Evolutionary conservation across 2,797 vertebrate species (phyloP).

Genomic region (Gephyroberyx darwinii): DNA sequence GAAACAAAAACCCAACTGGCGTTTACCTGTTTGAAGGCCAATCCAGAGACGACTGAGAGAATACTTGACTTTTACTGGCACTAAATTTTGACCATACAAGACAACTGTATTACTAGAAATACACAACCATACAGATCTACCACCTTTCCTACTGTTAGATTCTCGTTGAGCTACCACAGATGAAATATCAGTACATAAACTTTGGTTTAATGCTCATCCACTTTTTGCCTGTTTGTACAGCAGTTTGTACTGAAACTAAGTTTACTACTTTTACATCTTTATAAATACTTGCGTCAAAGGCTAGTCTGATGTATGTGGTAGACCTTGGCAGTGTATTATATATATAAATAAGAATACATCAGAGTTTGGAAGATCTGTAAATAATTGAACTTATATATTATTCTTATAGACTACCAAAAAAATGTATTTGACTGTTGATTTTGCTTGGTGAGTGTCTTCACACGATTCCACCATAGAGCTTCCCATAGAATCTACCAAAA

Average conservation of each 20-base stretch:
- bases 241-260: slow-evolving; percentile 78
- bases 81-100: slow-evolving; percentile 33
- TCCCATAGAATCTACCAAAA: slow-evolving; percentile 67
- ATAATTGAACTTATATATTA: slow-evolving; percentile 72
- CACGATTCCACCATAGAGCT: slow-evolving; percentile 62
- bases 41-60: slow-evolving; percentile 35
- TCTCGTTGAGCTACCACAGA: slow-evolving; percentile 48
- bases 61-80: slow-evolving; percentile 18
- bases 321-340: slow-evolving; percentile 70
- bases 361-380: slow-evolving; percentile 69
- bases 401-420: slow-evolving; percentile 76
- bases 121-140: slow-evolving; percentile 21
- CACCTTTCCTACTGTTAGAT: slow-evolving; percentile 45
- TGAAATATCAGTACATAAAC: slow-evolving; percentile 37
- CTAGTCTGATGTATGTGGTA: slow-evolving; percentile 62
- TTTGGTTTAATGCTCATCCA: slow-evolving; percentile 63
- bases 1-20: slow-evolving; percentile 25
- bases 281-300: slow-evolving; percentile 71
- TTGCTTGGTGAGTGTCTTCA: slow-evolving; percentile 44
- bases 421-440: slow-evolving; percentile 59
- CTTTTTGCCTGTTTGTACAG: slow-evolving; percentile 79
- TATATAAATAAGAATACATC: slow-evolving; percentile 68
- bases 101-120: slow-evolving; percentile 31
- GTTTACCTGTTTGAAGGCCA: slow-evolving; percentile 37
- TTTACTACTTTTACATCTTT: slow-evolving; percentile 84